These are phyloP conservation scores for Hippoglossus hippoglossus DNA, from an alignment of 2,797 vertebrate species.

Conservation along the genomic window DNA sequence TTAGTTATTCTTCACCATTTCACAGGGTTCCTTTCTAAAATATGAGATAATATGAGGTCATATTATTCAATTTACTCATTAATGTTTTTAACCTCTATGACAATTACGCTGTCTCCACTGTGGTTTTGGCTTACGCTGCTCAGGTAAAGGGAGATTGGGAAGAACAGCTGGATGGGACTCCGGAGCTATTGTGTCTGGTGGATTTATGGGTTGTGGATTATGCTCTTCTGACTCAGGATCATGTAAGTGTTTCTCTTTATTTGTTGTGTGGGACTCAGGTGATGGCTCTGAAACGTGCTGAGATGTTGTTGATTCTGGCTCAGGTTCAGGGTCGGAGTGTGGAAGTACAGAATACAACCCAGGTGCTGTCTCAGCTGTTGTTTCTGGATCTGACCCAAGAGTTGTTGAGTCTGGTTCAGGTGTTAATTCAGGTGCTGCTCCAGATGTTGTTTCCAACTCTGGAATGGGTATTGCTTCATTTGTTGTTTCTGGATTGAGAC, in stretches of 20 bases:
- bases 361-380: background rate
- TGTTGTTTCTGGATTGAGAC: too few species aligned
- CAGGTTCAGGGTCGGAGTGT: background rate
- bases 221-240: background rate
- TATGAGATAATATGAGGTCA: background rate
- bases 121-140: background rate
- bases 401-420: fast-evolving
- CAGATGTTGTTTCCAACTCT: background rate
- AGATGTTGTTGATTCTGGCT: background rate
- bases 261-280: background rate
- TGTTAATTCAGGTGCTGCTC: background rate
- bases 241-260: too few species aligned
- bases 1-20: background rate
- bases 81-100: conserved; percentile 5
- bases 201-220: too few species aligned
- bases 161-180: background rate
- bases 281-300: background rate
- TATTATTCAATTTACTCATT: fast-evolving
- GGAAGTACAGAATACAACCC: background rate
- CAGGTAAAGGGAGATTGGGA: background rate
- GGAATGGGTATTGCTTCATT: background rate
- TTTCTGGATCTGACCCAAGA: fast-evolving
- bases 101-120: conserved; percentile 32
- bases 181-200: too few species aligned
- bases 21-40: background rate